phyloP scores from a whole-genome alignment of 2,797 vertebrate genomes.

The Etheostoma nigrum region DNA sequence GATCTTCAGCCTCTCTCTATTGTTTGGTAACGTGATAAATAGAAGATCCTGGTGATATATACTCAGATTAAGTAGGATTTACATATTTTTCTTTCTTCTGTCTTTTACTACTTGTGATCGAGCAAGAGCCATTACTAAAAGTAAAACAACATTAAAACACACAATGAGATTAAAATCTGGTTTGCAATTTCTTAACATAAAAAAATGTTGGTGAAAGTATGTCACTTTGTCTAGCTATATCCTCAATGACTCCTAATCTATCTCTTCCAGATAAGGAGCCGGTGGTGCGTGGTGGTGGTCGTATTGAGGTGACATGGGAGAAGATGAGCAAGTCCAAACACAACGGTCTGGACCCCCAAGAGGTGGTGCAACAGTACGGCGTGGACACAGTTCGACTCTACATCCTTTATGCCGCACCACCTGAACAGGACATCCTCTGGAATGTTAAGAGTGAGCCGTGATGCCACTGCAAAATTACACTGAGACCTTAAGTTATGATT shows the following conservation, averaged over 20 bases:
- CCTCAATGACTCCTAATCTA: slow-evolving; percentile 1
- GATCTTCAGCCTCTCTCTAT: slow-evolving; percentile 44
- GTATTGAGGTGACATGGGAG: slow-evolving; percentile 91
- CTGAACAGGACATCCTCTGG: slow-evolving; percentile 97
- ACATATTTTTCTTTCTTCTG: slow-evolving; percentile 1
- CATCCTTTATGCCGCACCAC: slow-evolving; percentile 92
- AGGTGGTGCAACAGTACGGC: slow-evolving; percentile 90
- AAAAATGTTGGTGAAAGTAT: not conserved
- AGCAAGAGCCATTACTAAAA: not conserved
- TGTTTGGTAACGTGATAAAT: slow-evolving; percentile 70
- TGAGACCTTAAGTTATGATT: not conserved
- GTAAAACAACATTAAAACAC: not conserved
- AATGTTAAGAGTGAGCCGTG: slow-evolving; percentile 91
- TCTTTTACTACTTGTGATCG: not conserved
- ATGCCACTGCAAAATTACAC: not conserved
- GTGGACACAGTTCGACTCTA: slow-evolving; percentile 93
- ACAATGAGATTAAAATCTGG: not conserved
- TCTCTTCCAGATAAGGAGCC: slow-evolving; percentile 85
- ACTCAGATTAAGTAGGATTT: slow-evolving; percentile 1
- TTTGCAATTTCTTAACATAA: not conserved
- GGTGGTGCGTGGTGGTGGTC: slow-evolving; percentile 78
- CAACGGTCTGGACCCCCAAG: slow-evolving; percentile 94
- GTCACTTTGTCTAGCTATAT: not conserved
- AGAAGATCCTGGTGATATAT: slow-evolving; percentile 10
- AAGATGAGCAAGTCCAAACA: slow-evolving; percentile 99